Base-by-base conservation (phyloP, 2,113 vertebrate genomes). In the Ceratotherium simum region DNA sequence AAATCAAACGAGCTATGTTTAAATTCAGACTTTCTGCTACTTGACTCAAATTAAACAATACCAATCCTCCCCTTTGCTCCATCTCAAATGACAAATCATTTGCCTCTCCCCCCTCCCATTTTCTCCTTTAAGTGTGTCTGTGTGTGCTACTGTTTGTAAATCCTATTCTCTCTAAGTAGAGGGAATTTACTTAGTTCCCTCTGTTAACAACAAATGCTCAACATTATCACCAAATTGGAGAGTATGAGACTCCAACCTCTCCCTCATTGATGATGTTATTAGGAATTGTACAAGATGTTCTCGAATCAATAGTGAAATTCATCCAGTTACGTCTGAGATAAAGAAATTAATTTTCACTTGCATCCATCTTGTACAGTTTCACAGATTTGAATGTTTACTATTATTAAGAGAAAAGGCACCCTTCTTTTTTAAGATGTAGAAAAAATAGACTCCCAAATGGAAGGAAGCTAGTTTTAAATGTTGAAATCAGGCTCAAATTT, bases 21-120 rank as follows among this genome's bases (percentile, higher is more conserved):
- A 85, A 83, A 95, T 94, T 62, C 96, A 93, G 94, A 85, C 92
- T 95, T 92, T 94, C 95, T 96, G 98, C 91, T 95, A 80, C 83
- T 95, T 87, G 80, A 51, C 70, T 96, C 96, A 94, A 78, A 96
- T 97, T 82, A 97, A 92, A 92, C 90, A 90, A 92, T 84, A 56
- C 73, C 69, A 20, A 2, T 65, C 83, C 79, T 84, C 86, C 92
- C 67, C 80, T 46, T 65, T 73, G 87, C 95, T 92, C 56, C 36
- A 65, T 96, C 39, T 93, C 72, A 84, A 90, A 89, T 36, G 82
- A 73, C 72, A 97, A 91, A 82, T 95, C 80, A 39, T n/a, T 42
- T 67, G 23, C 16, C 72, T 39, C 16, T 76, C 39, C 11, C 54
- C 67, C 67, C 65, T 73, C 78, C 69, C 31, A 46, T 92, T 58